Conservation (phyloP, 2,888 invertebrate genomes). For the Rhodophaea formosa region DNA sequence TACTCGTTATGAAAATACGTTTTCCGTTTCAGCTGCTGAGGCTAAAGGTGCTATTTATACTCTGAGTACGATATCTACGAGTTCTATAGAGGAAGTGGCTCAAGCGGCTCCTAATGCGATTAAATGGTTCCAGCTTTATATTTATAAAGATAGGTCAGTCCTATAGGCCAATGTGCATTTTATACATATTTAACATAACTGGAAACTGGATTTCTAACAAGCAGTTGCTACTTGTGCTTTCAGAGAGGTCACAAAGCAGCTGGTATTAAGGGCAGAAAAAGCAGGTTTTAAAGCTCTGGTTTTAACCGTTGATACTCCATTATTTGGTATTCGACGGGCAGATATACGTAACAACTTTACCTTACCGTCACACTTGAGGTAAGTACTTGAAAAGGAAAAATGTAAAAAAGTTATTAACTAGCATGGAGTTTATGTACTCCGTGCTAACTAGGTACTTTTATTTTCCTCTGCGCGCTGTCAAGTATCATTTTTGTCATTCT, state of each 20-base stretch:
- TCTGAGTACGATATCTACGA: slow-evolving; percentile 92
- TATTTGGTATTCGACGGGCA: slow-evolving; percentile 90
- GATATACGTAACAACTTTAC: slow-evolving; percentile 92
- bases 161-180: background rate
- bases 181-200: background rate
- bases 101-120: slow-evolving; percentile 86
- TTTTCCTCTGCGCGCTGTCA: too few species aligned
- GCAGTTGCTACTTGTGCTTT: background rate
- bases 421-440: background rate
- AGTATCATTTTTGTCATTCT: too few species aligned
- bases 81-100: slow-evolving; percentile 93
- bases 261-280: slow-evolving; percentile 89
- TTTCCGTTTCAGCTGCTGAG: slow-evolving; percentile 84
- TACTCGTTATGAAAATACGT: too few species aligned
- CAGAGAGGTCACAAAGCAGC: slow-evolving; percentile 84
- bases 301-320: slow-evolving; percentile 93
- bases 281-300: slow-evolving; percentile 93
- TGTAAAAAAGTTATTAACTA: background rate
- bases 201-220: too few species aligned
- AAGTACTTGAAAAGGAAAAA: slow-evolving; percentile 30
- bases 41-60: slow-evolving; percentile 88
- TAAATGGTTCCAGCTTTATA: slow-evolving; percentile 96
- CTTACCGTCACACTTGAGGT: slow-evolving; percentile 90
- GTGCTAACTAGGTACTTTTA: too few species aligned
- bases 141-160: slow-evolving; percentile 89